Evolutionary conservation across 2,797 vertebrate species (phyloP).

Genomic region (Champsocephalus esox): DNA sequence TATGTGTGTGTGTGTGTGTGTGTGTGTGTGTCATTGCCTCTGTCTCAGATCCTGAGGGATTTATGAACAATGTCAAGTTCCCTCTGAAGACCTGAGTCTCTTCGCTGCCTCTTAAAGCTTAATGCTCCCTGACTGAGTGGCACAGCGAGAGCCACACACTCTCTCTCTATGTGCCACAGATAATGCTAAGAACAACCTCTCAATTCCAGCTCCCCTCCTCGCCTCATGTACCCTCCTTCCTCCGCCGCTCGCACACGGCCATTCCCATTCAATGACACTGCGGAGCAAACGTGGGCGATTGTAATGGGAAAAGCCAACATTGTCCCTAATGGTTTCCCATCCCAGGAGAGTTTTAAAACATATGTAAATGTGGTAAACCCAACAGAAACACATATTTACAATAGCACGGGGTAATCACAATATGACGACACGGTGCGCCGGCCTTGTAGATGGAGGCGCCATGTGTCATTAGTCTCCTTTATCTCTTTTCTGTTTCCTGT

Average conservation of each 20-base stretch:
- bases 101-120: constrained; percentile 82
- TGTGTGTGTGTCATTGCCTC: constrained; percentile 47
- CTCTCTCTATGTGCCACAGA: constrained; percentile 78
- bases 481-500: constrained; percentile 83
- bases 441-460: constrained; percentile 88
- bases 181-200: constrained; percentile 83
- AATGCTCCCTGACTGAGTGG: constrained; percentile 83
- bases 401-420: constrained; percentile 87
- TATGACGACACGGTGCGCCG: constrained; percentile 80
- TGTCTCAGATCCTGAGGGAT: constrained; percentile 76
- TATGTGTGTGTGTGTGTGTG: constrained; percentile 18
- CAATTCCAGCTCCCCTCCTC: constrained; percentile 78
- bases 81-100: constrained; percentile 84
- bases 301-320: constrained; percentile 75
- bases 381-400: constrained; percentile 86
- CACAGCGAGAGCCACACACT: constrained; percentile 77
- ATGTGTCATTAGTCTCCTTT: constrained; percentile 92
- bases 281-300: constrained; percentile 41
- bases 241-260: constrained; percentile 46
- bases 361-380: constrained; percentile 85
- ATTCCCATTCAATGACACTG: constrained; percentile 69
- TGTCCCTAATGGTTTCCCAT: constrained; percentile 79
- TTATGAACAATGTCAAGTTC: constrained; percentile 83
- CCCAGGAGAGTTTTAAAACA: constrained; percentile 74
- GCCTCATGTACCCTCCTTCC: constrained; percentile 72